Evolutionary conservation across 1,140 invertebrate species (phyloP).

Genomic region (Zaprionus africanus): DNA sequence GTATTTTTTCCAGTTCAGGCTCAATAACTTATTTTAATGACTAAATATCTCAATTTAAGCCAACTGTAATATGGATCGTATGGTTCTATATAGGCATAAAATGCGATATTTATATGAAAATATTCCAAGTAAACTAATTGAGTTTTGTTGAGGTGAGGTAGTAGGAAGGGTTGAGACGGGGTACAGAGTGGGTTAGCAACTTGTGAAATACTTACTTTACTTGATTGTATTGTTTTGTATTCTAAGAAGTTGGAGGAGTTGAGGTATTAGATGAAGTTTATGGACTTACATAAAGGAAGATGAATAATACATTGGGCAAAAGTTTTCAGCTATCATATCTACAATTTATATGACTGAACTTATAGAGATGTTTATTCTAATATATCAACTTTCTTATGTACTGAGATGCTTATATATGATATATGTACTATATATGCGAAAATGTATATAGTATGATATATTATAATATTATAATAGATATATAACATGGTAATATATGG

Average conservation of each 20-base stretch:
- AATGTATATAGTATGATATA: no score
- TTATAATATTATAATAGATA: no score
- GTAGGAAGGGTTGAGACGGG: background rate
- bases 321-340: no score
- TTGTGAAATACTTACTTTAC: background rate
- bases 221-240: background rate
- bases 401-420: no score
- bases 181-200: background rate
- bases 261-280: no score
- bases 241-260: no score
- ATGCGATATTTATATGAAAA: constrained; percentile 8
- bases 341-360: background rate
- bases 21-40: constrained; percentile 5
- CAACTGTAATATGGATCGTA: background rate
- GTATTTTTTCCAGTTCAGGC: background rate
- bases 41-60: background rate
- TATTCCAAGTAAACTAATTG: constrained; percentile 4
- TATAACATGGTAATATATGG: no score
- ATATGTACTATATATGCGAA: no score
- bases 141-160: background rate
- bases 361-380: background rate
- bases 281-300: no score
- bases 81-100: background rate
- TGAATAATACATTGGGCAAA: no score
- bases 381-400: background rate